Evolutionary conservation across 1,140 invertebrate species (phyloP), one percentile per base, ranked within the genome.

Genomic region (Drosophila virilis): DNA sequence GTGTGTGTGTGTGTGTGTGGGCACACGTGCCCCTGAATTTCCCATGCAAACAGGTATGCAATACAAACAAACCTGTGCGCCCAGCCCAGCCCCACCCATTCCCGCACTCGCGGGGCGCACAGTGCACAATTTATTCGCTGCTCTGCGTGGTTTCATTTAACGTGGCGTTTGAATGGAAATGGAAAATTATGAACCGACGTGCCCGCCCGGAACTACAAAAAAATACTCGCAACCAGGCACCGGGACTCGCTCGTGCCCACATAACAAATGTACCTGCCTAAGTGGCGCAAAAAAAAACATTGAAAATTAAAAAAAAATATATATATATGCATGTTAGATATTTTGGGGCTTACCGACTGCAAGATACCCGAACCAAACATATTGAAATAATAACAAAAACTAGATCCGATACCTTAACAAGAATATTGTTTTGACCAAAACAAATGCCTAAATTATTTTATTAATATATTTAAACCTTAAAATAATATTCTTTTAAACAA

Each of bases 221-320:
- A 48, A 48, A 46, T 13, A 51, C 43, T 57, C 58, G 43, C 33
- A 58, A 69, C 15, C 42, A 40, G 37, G 52, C 60, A 50, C 13
- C 17, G 32, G 38, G 50, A 48, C 13, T 46, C n/a, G 40, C 69
- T 65, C 61, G 77, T 67, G 75, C 82, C 73, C 84, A 83, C 80
- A 89, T 88, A 88, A 88, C 88, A 88, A 88, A 88, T 88, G 84
- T 89, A 78, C 71, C 78, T 72, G 83, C 76, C 77, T 86, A 88
- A 89, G 74, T 88, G 84, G 51, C 71, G 45, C 68, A 79, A 80
- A 73, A 83, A 77, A 76, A 73, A 70, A 84, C 42, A 84, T 84
- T 73, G 80, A 88, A 88, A 89, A 89, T 88, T 89, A 75, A 89
- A 88, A 88, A 75, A 72, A 69, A 48, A 17, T 17, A n/a, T n/a